These are phyloP conservation scores for Cyanoderma ruficeps DNA, from an alignment of 2,113 vertebrate genomes.

Conservation along the genomic window DNA sequence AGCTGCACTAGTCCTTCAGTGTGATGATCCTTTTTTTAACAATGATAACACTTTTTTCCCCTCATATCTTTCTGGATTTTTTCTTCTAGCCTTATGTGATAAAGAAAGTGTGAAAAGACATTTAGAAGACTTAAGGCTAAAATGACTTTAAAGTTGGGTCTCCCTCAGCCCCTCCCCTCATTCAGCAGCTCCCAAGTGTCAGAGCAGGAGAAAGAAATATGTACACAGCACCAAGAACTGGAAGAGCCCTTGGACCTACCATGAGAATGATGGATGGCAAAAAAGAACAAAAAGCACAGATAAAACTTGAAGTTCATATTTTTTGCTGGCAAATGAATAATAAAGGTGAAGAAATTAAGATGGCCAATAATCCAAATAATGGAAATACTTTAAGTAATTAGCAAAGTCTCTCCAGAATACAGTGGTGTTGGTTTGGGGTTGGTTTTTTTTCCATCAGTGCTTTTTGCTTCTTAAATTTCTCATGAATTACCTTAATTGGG, in stretches of 20 bases:
- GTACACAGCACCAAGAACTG: background rate
- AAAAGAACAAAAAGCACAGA: background rate
- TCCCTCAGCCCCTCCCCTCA: background rate
- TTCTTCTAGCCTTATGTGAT: background rate
- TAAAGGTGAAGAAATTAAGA: background rate
- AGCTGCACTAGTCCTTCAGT: background rate
- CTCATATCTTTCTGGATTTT: background rate
- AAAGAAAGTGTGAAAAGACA: constrained; percentile 21
- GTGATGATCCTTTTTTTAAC: background rate
- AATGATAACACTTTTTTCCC: background rate
- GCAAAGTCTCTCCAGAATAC: constrained; percentile 7
- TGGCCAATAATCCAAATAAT: background rate
- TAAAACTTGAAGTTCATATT: background rate
- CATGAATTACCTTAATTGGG: constrained; percentile 67
- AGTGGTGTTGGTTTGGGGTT: background rate
- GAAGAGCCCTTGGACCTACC: background rate
- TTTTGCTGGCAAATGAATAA: background rate
- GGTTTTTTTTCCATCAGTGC: constrained; percentile 17
- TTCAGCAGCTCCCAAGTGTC: background rate
- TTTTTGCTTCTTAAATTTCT: constrained; percentile 53
- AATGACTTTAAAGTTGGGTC: background rate
- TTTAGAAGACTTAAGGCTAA: constrained; percentile 1
- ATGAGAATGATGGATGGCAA: background rate
- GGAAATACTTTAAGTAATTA: constrained; percentile 41
- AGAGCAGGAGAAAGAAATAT: background rate